Percentiles rank a stretch among this genome's conserved stretches.
phyloP scores from a whole-genome alignment of 2,113 vertebrate genomes.

The Patagioenas fasciata region DNA sequence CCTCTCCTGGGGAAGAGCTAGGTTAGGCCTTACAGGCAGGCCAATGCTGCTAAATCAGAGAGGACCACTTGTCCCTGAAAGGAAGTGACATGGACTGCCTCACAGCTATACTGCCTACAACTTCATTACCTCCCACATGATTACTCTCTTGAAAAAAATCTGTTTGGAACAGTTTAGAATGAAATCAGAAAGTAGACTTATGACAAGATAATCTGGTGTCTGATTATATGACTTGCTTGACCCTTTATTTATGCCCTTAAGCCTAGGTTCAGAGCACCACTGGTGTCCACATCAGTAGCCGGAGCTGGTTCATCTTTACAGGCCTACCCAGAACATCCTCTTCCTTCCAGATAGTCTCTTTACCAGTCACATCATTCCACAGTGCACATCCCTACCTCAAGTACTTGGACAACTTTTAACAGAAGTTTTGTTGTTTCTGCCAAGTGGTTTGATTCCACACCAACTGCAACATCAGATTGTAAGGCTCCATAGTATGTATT shows the following conservation, averaged over 20 bases:
- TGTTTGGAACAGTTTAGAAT: neutral
- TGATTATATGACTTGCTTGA: neutral
- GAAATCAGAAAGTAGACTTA: neutral
- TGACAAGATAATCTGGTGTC: neutral
- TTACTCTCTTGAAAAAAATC: neutral
- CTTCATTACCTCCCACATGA: neutral
- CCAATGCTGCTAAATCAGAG: neutral
- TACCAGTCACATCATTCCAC: neutral
- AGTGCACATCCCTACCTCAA: neutral
- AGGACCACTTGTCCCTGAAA: neutral
- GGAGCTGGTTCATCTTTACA: neutral
- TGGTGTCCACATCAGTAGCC: neutral
- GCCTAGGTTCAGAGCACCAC: rapidly evolving
- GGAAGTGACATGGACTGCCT: neutral
- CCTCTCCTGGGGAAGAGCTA: neutral
- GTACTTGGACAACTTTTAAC: neutral
- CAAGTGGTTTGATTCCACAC: neutral
- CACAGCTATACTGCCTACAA: neutral
- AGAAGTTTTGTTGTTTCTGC: neutral
- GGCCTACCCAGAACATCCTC: neutral
- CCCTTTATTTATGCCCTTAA: neutral
- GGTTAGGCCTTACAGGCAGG: rapidly evolving
- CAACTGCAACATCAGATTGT: neutral
- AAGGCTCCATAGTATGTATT: neutral
- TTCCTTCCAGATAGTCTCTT: neutral